Base-by-base conservation (phyloP, 2,113 vertebrate genomes). In the Petromus typicus region DNA sequence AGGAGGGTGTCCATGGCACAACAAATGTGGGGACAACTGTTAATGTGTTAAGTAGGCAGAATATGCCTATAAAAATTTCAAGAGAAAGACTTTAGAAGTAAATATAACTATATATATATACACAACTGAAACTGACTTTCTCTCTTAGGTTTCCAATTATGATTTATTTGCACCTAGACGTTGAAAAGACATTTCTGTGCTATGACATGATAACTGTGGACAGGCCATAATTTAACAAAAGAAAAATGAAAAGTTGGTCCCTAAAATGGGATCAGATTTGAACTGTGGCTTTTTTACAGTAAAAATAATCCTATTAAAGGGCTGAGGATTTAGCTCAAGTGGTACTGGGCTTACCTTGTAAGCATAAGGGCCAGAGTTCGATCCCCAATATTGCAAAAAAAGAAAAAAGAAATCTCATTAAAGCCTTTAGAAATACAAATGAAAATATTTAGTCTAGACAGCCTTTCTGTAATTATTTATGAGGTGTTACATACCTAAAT, bases 151-250 rank as follows among this genome's bases (percentile, higher is more conserved):
- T 95, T 93, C 43, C 23, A 43, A 13, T 43, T 37, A 73, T 30
- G 87, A n/a, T n/a, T n/a, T n/a, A 76, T 92, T 94, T 81, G 11
- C 75, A 66, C 17, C 30, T 67, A 51, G 48, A 92, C 67, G 86
- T 93, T 76, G 54, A 78, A 81, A 84, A 89, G 86, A 37, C 30
- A 81, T 76, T 75, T 75, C 80, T 92, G 34, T 71, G 59, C 85
- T 43, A 75, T 57, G 20, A 12, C 63, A 66, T 37, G 11, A 43
- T 51, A 64, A 61, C 57, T 32, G n/a, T 73, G 73, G 12, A 32
- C 17, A 61, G 85, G 27, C 57, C n/a, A 76, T 92, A 34, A 54
- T 81, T 75, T 37, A 86, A 76, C 3, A 94, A 48, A 75, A 56
- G 61, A 43, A 59, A 89, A 90, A 90, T 40, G 14, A 23, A 79